These are phyloP conservation scores for Gnatocerus cornutus DNA, from an alignment of 2,888 invertebrate species.

Conservation along the genomic window DNA sequence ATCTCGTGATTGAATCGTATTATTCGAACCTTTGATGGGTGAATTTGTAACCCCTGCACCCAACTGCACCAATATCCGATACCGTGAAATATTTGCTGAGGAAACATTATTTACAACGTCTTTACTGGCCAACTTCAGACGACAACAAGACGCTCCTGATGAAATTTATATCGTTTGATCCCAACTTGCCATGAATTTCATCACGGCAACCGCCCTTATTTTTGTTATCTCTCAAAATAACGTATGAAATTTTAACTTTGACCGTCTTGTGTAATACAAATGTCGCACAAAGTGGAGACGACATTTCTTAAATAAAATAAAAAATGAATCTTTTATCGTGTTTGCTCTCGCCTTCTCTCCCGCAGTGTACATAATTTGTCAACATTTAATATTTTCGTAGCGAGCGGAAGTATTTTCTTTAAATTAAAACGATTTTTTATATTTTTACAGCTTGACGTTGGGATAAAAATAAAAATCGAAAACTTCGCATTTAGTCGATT, in stretches of 20 bases:
- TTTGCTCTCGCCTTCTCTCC: constrained; percentile 12
- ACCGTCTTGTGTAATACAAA: constrained; percentile 33
- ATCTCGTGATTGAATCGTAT: constrained; percentile 46
- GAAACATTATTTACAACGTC: constrained; percentile 62
- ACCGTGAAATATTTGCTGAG: constrained; percentile 59
- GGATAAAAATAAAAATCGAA: not conserved
- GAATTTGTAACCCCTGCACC: constrained; percentile 51
- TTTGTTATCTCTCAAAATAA: constrained; percentile 55
- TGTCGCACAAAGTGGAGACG: constrained; percentile 22
- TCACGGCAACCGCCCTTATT: constrained; percentile 37
- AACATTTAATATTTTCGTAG: constrained; percentile 24
- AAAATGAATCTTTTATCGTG: constrained; percentile 28
- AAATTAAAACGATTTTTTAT: constrained; percentile 27
- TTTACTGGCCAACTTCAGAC: constrained; percentile 51
- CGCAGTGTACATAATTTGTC: constrained; percentile 12
- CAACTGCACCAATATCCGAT: constrained; percentile 58
- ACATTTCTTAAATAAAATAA: constrained; percentile 24
- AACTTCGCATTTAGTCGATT: constrained; percentile 1
- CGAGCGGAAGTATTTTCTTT: constrained; percentile 16
- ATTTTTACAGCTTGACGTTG: constrained; percentile 16
- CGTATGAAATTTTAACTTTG: constrained; percentile 41
- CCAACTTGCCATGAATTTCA: constrained; percentile 49
- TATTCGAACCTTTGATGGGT: constrained; percentile 46
- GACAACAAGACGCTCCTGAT: constrained; percentile 51
- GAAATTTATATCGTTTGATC: constrained; percentile 59